phyloP scores from a whole-genome alignment of 2,113 vertebrate genomes.

The Pseudorasbora parva region DNA sequence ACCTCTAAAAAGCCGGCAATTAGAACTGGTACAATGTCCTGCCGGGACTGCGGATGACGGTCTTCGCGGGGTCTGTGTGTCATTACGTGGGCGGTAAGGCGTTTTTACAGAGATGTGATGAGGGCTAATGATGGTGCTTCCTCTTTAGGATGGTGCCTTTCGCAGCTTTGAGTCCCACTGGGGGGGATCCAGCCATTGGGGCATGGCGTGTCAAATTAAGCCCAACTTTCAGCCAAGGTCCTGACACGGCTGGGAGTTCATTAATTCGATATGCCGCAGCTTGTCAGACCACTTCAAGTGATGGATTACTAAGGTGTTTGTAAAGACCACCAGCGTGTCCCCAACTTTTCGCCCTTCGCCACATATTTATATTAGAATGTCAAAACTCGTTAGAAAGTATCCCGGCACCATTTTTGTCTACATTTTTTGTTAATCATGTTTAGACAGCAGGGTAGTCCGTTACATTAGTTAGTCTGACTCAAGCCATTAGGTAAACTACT shows the following conservation, averaged over 20 bases:
- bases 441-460: neutral
- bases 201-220: constrained; percentile 13
- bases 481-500: neutral
- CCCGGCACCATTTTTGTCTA: neutral
- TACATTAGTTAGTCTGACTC: neutral
- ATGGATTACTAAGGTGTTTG: constrained; percentile 26
- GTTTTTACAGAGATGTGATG: constrained; percentile 59
- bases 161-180: constrained; percentile 52
- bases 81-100: constrained; percentile 72
- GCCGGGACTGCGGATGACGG: constrained; percentile 60
- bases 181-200: constrained; percentile 42
- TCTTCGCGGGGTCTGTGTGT: constrained; percentile 63
- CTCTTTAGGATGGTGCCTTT: constrained; percentile 57
- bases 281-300: constrained; percentile 31
- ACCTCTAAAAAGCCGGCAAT: constrained; percentile 67
- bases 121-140: constrained; percentile 71
- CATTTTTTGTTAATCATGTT: neutral
- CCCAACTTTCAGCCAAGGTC: constrained; percentile 35
- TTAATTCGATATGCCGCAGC: constrained; percentile 14
- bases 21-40: constrained; percentile 66
- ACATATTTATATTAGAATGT: neutral
- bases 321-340: neutral
- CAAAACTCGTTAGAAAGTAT: neutral
- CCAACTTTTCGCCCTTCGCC: constrained; percentile 4
- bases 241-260: constrained; percentile 30